Percentiles rank a stretch among this genome's conserved stretches.
These are phyloP conservation scores for Heterochromis multidens DNA, from an alignment of 2,113 vertebrate genomes.

Conservation along the genomic window DNA sequence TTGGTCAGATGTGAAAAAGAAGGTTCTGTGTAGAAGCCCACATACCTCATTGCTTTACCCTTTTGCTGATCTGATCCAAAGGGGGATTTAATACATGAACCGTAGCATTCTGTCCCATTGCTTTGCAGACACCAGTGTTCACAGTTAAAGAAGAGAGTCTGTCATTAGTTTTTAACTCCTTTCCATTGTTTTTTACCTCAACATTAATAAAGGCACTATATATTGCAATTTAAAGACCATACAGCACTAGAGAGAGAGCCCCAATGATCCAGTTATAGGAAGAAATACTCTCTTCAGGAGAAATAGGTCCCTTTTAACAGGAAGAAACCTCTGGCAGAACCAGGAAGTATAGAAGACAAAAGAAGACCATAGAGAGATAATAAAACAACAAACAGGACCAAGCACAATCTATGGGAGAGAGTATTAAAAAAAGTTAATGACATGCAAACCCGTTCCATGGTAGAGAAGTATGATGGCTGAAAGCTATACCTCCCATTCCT, in stretches of 20 bases:
- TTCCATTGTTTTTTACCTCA: too few species aligned
- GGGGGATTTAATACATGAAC: constrained; percentile 22
- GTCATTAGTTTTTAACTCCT: background rate
- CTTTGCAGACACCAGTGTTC: background rate
- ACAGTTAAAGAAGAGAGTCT: background rate
- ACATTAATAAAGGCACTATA: too few species aligned
- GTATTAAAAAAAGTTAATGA: background rate
- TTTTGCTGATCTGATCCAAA: constrained; percentile 10
- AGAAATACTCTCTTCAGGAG: background rate
- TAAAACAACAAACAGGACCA: background rate
- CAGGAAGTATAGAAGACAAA: background rate
- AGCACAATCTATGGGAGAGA: background rate
- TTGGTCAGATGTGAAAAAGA: constrained; percentile 21
- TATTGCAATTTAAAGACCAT: background rate
- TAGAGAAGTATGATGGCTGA: background rate
- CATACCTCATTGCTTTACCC: background rate
- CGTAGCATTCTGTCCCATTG: background rate
- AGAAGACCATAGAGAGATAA: background rate
- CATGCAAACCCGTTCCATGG: background rate
- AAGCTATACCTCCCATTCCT: background rate
- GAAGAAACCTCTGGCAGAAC: background rate
- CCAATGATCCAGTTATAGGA: background rate
- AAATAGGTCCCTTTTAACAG: background rate
- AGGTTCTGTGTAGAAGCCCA: background rate
- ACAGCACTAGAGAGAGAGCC: background rate